Base-by-base conservation (phyloP, 1,140 invertebrate species). In the Trichogramma pretiosum region DNA sequence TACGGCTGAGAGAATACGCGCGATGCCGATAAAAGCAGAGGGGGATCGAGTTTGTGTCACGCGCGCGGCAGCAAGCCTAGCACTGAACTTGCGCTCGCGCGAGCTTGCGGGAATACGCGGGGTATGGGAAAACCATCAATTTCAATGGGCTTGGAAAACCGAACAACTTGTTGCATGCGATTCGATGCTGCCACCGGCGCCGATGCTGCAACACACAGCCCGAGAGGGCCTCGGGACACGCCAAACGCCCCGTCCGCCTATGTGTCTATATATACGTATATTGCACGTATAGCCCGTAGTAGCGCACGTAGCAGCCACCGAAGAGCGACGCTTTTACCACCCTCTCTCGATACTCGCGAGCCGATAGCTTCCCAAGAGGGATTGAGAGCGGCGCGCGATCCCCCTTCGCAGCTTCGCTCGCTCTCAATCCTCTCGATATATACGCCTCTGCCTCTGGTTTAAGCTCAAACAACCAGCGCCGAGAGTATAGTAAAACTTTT, bases 111-210 rank as follows among this genome's bases (percentile, higher is more conserved):
- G 64, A 64, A 62, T 66, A 66, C 65, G 65, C 67, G 67, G 64
- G 70, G 70, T 71, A 73, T 71, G 70, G 70, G 68, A 72, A 72
- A 72, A 67, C 68, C 70, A 71, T 72, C 68, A 72, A 72, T 72
- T 72, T 72, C 65, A 72, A 72, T 72, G 68, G 70, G 67, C 70
- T 72, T 72, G 70, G 68, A 72, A 72, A 71, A 71, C 70, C 70
- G 63, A 71, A 72, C 70, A 63, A 71, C 70, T 72, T 72, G 70
- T 72, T 72, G 70, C 68, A 56, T 58, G 56, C 14, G 21, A 18
- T 23, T 28, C 28, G n/a, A 21, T 33, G 32, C 34, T 46, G 48
- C 37, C 55, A 40, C 40, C 51, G 54, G 37, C 23, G 41, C 42
- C 44, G 48, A 40, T 26, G 4, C 40, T 49, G 36, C 53, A 56